Evolutionary conservation across 2,797 vertebrate species (phyloP).

Genomic region (Coregonus sp.): DNA sequence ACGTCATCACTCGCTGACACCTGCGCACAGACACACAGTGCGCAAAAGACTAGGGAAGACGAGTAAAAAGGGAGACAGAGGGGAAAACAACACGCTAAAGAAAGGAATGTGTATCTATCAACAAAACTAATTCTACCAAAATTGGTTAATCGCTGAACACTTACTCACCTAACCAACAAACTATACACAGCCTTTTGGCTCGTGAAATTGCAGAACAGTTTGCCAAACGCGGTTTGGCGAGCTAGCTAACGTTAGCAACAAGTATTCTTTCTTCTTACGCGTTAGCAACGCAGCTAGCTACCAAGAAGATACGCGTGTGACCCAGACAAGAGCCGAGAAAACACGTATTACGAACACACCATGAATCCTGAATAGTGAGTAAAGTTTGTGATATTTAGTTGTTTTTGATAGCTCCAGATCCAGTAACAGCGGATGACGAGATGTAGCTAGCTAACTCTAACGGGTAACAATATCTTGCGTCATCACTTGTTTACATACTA

Average conservation of each 20-base stretch:
- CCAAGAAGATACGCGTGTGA: not conserved
- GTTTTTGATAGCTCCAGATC: not conserved
- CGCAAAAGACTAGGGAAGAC: not conserved
- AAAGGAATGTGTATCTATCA: not conserved
- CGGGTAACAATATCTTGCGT: not conserved
- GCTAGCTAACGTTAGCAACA: not conserved
- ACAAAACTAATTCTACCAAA: not conserved
- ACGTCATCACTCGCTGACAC: not conserved
- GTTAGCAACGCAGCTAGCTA: not conserved
- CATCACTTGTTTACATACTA: not conserved
- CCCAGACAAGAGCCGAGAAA: not conserved
- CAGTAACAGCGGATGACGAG: not conserved
- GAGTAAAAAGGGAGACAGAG: not conserved
- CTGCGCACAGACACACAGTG: too few relatives aligned
- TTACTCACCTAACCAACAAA: not conserved
- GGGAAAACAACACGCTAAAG: not conserved
- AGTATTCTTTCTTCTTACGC: not conserved
- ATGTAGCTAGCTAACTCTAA: not conserved
- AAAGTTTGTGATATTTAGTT: not conserved
- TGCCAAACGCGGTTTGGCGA: not conserved
- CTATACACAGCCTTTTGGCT: not conserved
- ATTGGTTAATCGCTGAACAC: not conserved
- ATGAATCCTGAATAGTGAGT: constrained; percentile 57
- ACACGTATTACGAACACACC: not conserved
- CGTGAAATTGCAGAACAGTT: not conserved